Evolutionary conservation across 2,797 vertebrate genomes (phyloP).

Genomic region (Melanotaenia parkinsoni): DNA sequence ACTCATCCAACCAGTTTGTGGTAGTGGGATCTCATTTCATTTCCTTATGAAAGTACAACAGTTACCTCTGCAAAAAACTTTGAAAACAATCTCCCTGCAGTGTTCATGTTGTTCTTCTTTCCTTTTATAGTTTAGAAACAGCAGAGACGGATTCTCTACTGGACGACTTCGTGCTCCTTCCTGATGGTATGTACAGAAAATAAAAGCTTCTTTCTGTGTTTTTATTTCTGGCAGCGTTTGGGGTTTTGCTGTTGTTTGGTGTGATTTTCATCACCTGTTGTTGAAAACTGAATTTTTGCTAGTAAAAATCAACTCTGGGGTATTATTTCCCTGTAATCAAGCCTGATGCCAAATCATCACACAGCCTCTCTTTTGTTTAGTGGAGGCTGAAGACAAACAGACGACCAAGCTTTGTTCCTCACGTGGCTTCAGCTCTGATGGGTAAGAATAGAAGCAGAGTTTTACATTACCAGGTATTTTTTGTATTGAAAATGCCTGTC

Average conservation of each 20-base stretch:
- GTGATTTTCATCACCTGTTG: slow-evolving; percentile 1
- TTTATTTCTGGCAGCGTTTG: neutral
- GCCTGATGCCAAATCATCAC: slow-evolving; percentile 26
- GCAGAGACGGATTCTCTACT: slow-evolving; percentile 55
- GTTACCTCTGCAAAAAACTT: neutral
- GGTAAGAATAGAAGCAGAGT: slow-evolving; percentile 56
- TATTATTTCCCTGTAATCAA: slow-evolving; percentile 22
- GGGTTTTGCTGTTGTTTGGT: slow-evolving; percentile 1
- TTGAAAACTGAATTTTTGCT: slow-evolving; percentile 20
- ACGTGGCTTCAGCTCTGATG: slow-evolving; percentile 13
- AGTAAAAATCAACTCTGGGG: slow-evolving; percentile 48
- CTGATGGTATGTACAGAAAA: slow-evolving; percentile 53
- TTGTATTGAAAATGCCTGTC: neutral
- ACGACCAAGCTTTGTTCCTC: slow-evolving; percentile 3
- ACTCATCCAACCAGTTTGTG: slow-evolving; percentile 19
- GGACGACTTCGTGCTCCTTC: slow-evolving; percentile 77
- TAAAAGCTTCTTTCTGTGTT: neutral
- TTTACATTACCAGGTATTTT: neutral
- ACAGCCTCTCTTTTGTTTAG: slow-evolving; percentile 64
- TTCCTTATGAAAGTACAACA: neutral
- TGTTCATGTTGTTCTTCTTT: slow-evolving; percentile 21
- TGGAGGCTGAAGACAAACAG: slow-evolving; percentile 32
- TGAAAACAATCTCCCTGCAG: neutral
- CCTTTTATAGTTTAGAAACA: slow-evolving; percentile 56
- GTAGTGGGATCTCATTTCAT: neutral